Evolutionary conservation across 37 sponge, comb jelly and placozoan species (phyloP), one percentile per base, ranked within the genome.

Genomic region (Geodia barretti): DNA sequence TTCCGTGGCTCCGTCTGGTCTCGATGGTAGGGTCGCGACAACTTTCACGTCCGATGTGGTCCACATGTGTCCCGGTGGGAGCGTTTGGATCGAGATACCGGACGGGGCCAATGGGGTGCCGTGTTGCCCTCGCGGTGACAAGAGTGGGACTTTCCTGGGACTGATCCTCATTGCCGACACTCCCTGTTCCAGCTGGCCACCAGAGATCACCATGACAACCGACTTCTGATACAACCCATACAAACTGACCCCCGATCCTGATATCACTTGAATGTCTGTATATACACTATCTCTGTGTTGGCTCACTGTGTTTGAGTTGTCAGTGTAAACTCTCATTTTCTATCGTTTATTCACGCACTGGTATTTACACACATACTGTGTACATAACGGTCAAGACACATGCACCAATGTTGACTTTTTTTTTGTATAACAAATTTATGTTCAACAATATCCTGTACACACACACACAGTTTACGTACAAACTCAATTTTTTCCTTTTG

Each of bases 101-200:
- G 69, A 76, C 25, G 40, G 41, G 0, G 21, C 25, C 2, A 64
- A 74, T 42, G 41, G 64, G 2, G 68, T 77, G 34, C 78, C 78
- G 19, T 85, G 79, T 61, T 74, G 75, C 43, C 84, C 84, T 2
- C 23, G 26, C 8, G 84, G 84, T 17, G 82, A 82, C 30, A 64
- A 72, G 0, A 37, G 66, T 11, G 77, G 70, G 20, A 75, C 84
- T 1, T 76, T 76, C 62, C 25, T 84, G 0, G 62, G 41, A 23
- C 76, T 75, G 4, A 17, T 75, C 34, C 70, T 84, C 9, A 62
- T 84, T 32, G 39, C 77, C 9, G 40, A 84, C 26, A 76, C 84
- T 17, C 42, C 61, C 28, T 84, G 84, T 29, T 72, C 73, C 62
- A 75, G 84, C 70, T 75, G 76, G 2, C 84, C 84, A 61, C 21